Conservation (phyloP, 2,888 invertebrate genomes). For the Drosophila leonis region DNA sequence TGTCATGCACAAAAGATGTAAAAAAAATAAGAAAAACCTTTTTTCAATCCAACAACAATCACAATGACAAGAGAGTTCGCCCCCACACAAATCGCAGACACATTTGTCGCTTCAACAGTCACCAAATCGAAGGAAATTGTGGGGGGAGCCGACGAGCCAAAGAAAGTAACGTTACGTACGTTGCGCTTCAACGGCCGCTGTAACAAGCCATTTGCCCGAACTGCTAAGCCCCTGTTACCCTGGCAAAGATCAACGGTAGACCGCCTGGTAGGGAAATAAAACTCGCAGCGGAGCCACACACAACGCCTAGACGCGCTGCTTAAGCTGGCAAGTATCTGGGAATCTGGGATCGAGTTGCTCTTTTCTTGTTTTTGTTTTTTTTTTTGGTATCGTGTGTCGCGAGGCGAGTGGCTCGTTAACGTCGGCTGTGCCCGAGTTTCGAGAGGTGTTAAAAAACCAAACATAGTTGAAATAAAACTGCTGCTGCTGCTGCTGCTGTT, state of each 20-base stretch:
- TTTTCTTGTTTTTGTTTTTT: not conserved
- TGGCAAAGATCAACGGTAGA: slow-evolving; percentile 35
- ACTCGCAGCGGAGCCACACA: slow-evolving; percentile 60
- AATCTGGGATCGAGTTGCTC: slow-evolving; percentile 16
- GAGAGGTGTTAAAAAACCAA: slow-evolving; percentile 49
- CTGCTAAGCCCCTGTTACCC: slow-evolving; percentile 14
- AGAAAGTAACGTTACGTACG: slow-evolving; percentile 59
- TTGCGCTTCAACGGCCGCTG: slow-evolving; percentile 66
- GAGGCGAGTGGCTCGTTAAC: slow-evolving; percentile 61
- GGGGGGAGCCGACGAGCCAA: not conserved
- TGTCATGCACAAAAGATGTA: slow-evolving; percentile 33
- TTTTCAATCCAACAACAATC: slow-evolving; percentile 31
- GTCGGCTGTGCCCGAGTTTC: slow-evolving; percentile 34
- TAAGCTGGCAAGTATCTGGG: slow-evolving; percentile 20
- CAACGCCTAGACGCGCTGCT: slow-evolving; percentile 51
- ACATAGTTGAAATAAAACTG: slow-evolving; percentile 24
- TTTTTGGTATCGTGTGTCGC: slow-evolving; percentile 4
- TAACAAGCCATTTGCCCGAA: slow-evolving; percentile 51
- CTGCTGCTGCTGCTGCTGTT: slow-evolving; percentile 32
- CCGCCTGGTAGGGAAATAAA: slow-evolving; percentile 34
- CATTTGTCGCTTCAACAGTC: slow-evolving; percentile 76
- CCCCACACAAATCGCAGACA: slow-evolving; percentile 61
- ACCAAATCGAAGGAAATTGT: slow-evolving; percentile 36
- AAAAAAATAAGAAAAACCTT: slow-evolving; percentile 25
- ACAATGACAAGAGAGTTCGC: slow-evolving; percentile 57